Evolutionary conservation across 2,797 vertebrate genomes (phyloP).

Genomic region (Hypotaenidia philippensis): DNA sequence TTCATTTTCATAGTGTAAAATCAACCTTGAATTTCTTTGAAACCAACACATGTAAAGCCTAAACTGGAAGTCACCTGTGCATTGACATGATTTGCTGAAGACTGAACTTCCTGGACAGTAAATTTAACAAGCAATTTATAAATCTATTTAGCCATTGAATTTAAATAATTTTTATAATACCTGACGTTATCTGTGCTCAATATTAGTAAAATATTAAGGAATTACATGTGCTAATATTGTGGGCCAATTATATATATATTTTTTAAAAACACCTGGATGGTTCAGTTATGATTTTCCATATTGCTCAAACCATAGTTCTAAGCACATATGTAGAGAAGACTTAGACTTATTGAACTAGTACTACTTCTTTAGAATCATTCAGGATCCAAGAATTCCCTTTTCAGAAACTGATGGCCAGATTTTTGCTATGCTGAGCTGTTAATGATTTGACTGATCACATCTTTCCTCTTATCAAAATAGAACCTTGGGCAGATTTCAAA

Average conservation of each 20-base stretch:
- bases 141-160: background rate
- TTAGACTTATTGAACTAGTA: background rate
- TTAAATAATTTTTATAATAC: background rate
- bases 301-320: background rate
- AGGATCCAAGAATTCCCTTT: background rate
- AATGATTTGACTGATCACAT: background rate
- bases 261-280: background rate
- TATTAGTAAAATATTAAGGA: background rate
- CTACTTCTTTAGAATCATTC: background rate
- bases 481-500: background rate
- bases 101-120: background rate
- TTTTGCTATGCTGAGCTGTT: background rate
- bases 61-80: background rate
- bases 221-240: background rate
- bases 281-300: background rate
- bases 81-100: background rate
- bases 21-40: background rate
- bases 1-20: background rate
- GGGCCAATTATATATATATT: background rate
- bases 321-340: background rate
- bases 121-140: background rate
- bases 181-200: background rate
- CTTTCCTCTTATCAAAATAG: background rate
- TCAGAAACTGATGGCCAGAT: background rate
- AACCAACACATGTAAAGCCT: background rate